These are phyloP conservation scores for Acanthosepion lycidas DNA, from an alignment of 2,888 invertebrate species.

Conservation along the genomic window DNA sequence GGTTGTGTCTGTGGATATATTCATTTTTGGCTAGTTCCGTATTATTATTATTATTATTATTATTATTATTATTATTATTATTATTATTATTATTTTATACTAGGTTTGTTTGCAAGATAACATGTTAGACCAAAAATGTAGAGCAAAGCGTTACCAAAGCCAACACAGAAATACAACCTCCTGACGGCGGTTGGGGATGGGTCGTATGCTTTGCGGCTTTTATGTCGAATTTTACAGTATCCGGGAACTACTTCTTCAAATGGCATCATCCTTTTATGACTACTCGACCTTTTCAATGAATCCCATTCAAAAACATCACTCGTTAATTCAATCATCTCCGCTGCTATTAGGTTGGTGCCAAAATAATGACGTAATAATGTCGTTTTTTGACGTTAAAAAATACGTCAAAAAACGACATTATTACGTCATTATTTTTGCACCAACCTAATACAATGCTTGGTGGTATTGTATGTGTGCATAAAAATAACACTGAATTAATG, in stretches of 20 bases:
- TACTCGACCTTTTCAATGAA: not conserved
- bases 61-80: no score
- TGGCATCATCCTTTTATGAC: not conserved
- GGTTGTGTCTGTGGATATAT: no score
- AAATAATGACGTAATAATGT: no score
- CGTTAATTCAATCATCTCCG: not conserved
- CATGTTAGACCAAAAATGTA: not conserved
- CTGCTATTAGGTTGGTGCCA: no score
- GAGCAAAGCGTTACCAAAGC: not conserved
- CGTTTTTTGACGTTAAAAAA: no score
- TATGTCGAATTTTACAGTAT: not conserved
- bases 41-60: no score
- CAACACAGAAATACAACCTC: not conserved
- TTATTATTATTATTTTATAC: no score
- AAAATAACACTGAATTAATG: not conserved
- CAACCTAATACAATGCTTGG: not conserved
- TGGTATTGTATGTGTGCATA: not conserved
- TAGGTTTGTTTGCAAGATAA: not conserved
- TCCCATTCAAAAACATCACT: not conserved
- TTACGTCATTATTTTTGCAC: no score
- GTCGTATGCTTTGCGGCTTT: not conserved
- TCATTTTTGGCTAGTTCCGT: no score
- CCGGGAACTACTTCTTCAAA: not conserved
- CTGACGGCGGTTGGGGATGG: not conserved
- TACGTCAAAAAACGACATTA: no score